phyloP scores from a whole-genome alignment of 2,113 vertebrate genomes.

The Vimba vimba region DNA sequence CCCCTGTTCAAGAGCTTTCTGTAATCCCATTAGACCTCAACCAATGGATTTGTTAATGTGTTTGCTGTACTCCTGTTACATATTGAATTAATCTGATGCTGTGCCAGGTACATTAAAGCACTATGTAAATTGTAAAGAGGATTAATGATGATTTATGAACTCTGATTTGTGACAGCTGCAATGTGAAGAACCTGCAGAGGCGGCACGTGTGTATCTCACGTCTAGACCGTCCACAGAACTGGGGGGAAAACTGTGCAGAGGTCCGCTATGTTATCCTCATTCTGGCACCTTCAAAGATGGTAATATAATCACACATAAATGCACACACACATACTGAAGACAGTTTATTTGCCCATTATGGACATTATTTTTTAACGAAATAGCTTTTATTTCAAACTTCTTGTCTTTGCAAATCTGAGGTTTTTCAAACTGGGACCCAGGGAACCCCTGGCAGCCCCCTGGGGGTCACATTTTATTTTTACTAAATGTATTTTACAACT shows the following conservation, averaged over 20 bases:
- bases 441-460: no score
- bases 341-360: not conserved
- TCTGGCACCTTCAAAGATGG: constrained; percentile 95
- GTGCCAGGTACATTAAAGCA: constrained; percentile 25
- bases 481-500: not conserved
- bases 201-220: constrained; percentile 97
- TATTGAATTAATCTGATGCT: constrained; percentile 26
- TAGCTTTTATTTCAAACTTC: not conserved
- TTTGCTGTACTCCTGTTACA: constrained; percentile 17
- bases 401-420: not conserved
- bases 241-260: constrained; percentile 98
- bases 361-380: not conserved
- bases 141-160: constrained; percentile 22
- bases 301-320: constrained; percentile 68
- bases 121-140: constrained; percentile 20
- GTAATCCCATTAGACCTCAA: constrained; percentile 38
- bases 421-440: not conserved
- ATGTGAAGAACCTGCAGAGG: constrained; percentile 87
- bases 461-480: no score
- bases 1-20: constrained; percentile 2
- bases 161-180: constrained; percentile 81
- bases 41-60: constrained; percentile 27
- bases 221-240: constrained; percentile 95
- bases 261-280: constrained; percentile 96
- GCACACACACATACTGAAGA: constrained; percentile 23